A percentile compares a stretch with the other conserved stretches of the same genome.
Evolutionary conservation across 2,113 vertebrate species (phyloP).

Genomic region (Phylloscopus trochiloides): DNA sequence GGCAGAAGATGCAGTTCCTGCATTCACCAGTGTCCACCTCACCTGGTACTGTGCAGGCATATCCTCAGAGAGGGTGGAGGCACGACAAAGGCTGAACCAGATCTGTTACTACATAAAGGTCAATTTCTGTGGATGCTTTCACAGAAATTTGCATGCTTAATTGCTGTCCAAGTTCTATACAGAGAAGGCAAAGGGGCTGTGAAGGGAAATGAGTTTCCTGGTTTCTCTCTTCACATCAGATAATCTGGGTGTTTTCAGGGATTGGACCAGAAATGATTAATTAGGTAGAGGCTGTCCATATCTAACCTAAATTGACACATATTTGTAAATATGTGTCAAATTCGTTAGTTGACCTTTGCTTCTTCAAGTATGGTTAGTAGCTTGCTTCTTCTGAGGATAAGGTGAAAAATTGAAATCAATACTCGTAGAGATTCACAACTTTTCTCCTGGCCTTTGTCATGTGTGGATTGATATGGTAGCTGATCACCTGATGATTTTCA

Average conservation of each 20-base stretch:
- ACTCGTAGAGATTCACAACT: not conserved
- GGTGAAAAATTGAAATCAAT: not conserved
- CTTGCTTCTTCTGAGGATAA: not conserved
- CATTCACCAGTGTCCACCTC: not conserved
- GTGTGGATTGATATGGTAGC: not conserved
- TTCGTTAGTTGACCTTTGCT: not conserved
- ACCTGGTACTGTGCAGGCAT: not conserved
- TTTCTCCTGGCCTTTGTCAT: not conserved
- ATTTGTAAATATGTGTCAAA: not conserved
- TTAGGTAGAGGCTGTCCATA: not conserved
- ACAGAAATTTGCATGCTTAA: not conserved
- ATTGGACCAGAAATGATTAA: not conserved
- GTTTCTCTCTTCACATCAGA: not conserved
- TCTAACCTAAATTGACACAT: not conserved
- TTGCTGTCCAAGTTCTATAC: not conserved
- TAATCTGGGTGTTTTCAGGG: not conserved
- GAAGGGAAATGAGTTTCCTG: not conserved
- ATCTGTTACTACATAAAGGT: not conserved
- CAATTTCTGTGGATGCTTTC: not conserved
- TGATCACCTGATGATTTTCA: not conserved
- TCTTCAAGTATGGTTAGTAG: not conserved
- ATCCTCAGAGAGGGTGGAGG: not conserved
- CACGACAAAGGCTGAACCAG: not conserved
- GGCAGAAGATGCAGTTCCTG: not conserved
- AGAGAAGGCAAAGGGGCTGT: not conserved